These are phyloP conservation scores for Actinia equina DNA, from an alignment of 64 coral and sea anemone species.

Conservation along the genomic window DNA sequence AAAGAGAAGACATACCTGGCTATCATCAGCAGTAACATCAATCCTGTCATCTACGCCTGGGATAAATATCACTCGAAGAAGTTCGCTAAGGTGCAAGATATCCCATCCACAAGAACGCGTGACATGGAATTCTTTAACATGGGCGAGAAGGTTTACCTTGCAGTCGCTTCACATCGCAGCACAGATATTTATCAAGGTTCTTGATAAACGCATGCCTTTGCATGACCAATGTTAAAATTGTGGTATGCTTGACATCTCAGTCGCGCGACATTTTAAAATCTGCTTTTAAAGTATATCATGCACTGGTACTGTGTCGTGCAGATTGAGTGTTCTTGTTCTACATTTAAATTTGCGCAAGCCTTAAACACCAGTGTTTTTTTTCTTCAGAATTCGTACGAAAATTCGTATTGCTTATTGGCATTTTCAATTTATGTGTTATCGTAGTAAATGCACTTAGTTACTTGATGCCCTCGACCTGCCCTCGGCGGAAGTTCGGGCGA, in stretches of 20 bases:
- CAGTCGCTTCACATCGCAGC: conserved; percentile 74
- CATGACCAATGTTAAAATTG: not conserved
- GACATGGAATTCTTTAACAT: conserved; percentile 97
- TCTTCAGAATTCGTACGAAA: too few relatives aligned
- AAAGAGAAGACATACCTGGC: conserved; percentile 86
- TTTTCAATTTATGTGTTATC: too few relatives aligned
- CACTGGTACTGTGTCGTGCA: not conserved
- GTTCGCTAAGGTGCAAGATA: conserved; percentile 76
- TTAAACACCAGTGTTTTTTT: not conserved
- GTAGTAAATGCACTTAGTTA: too few relatives aligned
- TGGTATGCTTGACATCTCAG: not conserved
- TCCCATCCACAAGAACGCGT: conserved; percentile 60
- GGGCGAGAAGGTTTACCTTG: conserved; percentile 74
- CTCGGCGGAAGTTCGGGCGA: too few relatives aligned
- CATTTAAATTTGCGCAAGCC: not conserved
- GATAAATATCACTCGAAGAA: conserved; percentile 70
- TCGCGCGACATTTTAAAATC: not conserved
- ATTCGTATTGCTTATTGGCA: too few relatives aligned
- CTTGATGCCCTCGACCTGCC: too few relatives aligned
- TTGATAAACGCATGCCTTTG: not conserved
- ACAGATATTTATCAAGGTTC: conserved; percentile 79
- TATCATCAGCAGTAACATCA: conserved; percentile 49
- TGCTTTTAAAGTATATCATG: not conserved
- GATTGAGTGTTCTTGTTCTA: not conserved
- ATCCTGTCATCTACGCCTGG: conserved; percentile 78